A percentile compares a stretch with the other conserved stretches of the same genome.
Evolutionary conservation across 2,113 vertebrate genomes (phyloP).

Genomic region (Apodemus sylvaticus): DNA sequence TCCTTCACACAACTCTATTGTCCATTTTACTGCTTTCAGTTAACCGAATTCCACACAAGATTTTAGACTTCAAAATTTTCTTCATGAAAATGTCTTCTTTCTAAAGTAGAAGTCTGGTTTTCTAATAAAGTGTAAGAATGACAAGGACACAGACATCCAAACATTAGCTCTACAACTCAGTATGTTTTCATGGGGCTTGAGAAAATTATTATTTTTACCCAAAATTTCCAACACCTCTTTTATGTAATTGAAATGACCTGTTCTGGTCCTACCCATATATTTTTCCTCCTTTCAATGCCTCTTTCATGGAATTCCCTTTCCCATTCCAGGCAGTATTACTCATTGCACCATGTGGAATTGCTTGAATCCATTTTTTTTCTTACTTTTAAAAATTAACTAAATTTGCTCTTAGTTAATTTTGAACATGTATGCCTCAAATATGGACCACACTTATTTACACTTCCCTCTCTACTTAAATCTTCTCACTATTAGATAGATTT

Average conservation of each 20-base stretch:
- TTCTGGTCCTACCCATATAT: neutral
- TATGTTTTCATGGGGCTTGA: neutral
- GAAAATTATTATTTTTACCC: neutral
- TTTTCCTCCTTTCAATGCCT: neutral
- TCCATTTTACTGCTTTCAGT: neutral
- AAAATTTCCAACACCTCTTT: neutral
- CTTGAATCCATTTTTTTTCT: neutral
- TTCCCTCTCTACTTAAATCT: neutral
- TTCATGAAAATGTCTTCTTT: neutral
- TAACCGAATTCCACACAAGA: neutral
- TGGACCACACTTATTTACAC: too few species aligned
- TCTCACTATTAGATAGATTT: neutral
- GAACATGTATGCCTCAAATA: neutral
- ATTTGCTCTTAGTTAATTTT: neutral
- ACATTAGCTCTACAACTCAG: neutral
- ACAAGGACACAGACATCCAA: neutral
- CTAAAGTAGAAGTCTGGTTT: neutral
- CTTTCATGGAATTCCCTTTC: neutral
- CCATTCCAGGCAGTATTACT: neutral
- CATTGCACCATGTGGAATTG: neutral
- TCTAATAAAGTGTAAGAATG: neutral
- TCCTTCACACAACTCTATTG: neutral
- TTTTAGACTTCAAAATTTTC: neutral
- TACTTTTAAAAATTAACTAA: neutral
- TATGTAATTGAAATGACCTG: neutral